Conservation (phyloP, 2,113 vertebrate genomes). For the Epinephelus moara region DNA sequence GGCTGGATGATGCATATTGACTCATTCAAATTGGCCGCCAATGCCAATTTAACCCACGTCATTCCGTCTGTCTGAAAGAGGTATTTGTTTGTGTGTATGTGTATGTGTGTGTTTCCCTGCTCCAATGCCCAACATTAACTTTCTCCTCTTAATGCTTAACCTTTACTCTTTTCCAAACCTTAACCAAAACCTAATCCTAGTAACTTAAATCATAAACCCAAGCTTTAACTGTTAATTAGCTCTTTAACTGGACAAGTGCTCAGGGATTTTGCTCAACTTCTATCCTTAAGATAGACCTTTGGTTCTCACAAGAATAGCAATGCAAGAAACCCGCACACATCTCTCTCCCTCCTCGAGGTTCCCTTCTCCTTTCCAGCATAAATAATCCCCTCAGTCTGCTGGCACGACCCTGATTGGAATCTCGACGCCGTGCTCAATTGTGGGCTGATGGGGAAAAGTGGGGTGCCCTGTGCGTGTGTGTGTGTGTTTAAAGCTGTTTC, state of each 20-base stretch:
- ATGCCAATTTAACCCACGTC: not conserved
- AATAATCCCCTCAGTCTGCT: slow-evolving; percentile 84
- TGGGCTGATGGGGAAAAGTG: slow-evolving; percentile 74
- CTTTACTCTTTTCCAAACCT: no score
- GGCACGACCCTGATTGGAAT: slow-evolving; percentile 83
- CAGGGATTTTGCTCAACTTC: slow-evolving; percentile 8
- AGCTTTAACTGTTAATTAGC: slow-evolving; percentile 22
- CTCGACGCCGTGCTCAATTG: slow-evolving; percentile 84
- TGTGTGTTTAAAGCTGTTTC: slow-evolving; percentile 57
- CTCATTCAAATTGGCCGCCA: slow-evolving; percentile 11
- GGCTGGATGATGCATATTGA: slow-evolving; percentile 3
- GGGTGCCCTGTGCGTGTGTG: slow-evolving; percentile 65
- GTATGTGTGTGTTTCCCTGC: not conserved
- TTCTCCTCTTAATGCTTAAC: not conserved
- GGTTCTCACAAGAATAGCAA: slow-evolving; percentile 55
- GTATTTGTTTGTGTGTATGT: not conserved
- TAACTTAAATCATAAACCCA: slow-evolving; percentile 12
- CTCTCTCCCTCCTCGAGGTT: slow-evolving; percentile 70
- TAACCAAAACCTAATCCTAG: not conserved
- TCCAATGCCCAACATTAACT: not conserved
- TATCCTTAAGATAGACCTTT: slow-evolving; percentile 26
- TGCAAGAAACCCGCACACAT: slow-evolving; percentile 34
- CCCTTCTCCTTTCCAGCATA: slow-evolving; percentile 79
- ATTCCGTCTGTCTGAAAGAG: not conserved
- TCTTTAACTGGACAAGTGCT: slow-evolving; percentile 26